These are phyloP conservation scores for Drosophila elegans DNA, from an alignment of 1,140 invertebrate species.

Conservation along the genomic window DNA sequence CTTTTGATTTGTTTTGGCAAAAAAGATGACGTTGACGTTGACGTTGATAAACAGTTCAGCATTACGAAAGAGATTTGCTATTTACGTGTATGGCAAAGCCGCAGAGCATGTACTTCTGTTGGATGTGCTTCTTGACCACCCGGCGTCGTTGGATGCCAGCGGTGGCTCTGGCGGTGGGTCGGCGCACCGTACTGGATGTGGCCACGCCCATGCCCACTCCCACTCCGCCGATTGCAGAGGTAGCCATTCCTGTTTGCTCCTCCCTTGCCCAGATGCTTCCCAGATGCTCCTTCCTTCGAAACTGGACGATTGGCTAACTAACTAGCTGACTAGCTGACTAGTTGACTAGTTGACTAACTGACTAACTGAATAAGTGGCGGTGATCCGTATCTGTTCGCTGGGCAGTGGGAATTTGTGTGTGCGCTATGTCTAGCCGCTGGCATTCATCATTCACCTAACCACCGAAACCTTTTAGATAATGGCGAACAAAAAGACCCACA, in stretches of 20 bases:
- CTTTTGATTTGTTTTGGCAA: conserved; percentile 25
- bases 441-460: conserved; percentile 65
- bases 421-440: conserved; percentile 56
- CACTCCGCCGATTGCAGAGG: conserved; percentile 38
- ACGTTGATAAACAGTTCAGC: too few species aligned
- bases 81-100: conserved; percentile 84
- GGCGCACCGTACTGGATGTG: conserved; percentile 39
- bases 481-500: conserved; percentile 42
- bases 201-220: conserved; percentile 18
- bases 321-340: conserved; percentile 10
- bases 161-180: conserved; percentile 66
- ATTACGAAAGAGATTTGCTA: conserved; percentile 22
- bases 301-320: not conserved
- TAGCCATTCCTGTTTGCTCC: conserved; percentile 1
- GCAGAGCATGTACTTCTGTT: conserved; percentile 84
- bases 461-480: conserved; percentile 67
- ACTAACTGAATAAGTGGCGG: conserved; percentile 1
- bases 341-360: not conserved
- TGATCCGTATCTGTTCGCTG: conserved; percentile 38
- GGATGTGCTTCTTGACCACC: conserved; percentile 83
- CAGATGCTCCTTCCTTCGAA: conserved; percentile 1
- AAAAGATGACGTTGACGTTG: not conserved
- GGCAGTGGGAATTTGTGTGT: conserved; percentile 49
- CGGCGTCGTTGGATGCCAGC: conserved; percentile 78
- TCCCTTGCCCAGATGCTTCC: not conserved